Evolutionary conservation across 2,888 invertebrate genomes (phyloP).

Genomic region (Tubiluchus corallicola): DNA sequence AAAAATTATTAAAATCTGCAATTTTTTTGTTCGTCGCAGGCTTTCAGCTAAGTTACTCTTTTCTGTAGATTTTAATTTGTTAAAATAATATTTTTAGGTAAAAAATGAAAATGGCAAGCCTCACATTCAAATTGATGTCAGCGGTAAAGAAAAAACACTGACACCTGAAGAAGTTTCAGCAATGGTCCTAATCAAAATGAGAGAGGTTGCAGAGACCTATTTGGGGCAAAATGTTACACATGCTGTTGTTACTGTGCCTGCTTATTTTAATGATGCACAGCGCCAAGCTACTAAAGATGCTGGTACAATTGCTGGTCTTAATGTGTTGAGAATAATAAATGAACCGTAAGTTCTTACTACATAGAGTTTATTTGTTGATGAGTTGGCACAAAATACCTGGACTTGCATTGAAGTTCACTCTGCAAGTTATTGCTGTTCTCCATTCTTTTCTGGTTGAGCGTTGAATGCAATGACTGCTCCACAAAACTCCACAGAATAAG

Average conservation of each 20-base stretch:
- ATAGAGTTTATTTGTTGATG: too few species aligned
- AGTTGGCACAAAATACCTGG: too few species aligned
- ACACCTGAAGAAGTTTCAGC: constrained; percentile 98
- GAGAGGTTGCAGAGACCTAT: constrained; percentile 94
- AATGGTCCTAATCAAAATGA: constrained; percentile 95
- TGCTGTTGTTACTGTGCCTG: constrained; percentile 85
- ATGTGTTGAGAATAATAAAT: constrained; percentile 89
- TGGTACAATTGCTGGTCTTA: constrained; percentile 75
- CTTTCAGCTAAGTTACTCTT: too few species aligned
- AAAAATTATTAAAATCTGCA: too few species aligned
- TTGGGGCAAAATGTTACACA: constrained; percentile 73
- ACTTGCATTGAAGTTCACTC: too few species aligned
- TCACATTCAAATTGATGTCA: constrained; percentile 67
- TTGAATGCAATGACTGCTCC: too few species aligned
- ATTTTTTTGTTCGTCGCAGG: too few species aligned
- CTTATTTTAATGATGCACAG: constrained; percentile 99
- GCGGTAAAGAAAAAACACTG: constrained; percentile 56
- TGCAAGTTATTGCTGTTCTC: too few species aligned
- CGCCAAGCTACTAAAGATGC: constrained; percentile 98
- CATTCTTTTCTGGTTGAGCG: too few species aligned
- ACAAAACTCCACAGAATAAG: too few species aligned
- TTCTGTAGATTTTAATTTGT: too few species aligned
- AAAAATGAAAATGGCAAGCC: constrained; percentile 69
- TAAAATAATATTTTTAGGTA: too few species aligned
- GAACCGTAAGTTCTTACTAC: constrained; percentile 40